Percentiles rank a stretch among this genome's conserved stretches.
phyloP scores from a whole-genome alignment of 2,113 vertebrate species.

The Stigmatopora argus region DNA sequence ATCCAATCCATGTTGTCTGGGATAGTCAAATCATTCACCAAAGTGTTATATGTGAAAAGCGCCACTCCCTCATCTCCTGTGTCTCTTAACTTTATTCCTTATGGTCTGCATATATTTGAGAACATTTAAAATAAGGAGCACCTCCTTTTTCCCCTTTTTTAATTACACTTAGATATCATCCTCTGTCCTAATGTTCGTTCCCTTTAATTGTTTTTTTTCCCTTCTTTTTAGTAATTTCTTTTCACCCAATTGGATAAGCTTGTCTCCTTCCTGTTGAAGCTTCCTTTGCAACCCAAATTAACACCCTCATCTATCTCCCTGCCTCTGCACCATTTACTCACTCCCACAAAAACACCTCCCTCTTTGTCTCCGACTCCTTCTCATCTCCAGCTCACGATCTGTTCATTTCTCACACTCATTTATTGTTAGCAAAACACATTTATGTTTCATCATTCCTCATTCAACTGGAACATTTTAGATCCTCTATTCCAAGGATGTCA shows the following conservation, averaged over 20 bases:
- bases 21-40: no score
- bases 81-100: neutral
- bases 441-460: neutral
- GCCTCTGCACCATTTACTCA: constrained; percentile 32
- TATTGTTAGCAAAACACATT: constrained; percentile 17
- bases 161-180: constrained; percentile 5
- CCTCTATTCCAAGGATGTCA: neutral
- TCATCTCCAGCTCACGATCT: neutral
- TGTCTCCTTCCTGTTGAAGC: constrained; percentile 15
- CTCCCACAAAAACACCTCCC: constrained; percentile 19
- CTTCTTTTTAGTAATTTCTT: constrained; percentile 8
- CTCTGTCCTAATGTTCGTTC: neutral
- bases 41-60: no score
- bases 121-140: neutral
- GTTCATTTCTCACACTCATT: constrained; percentile 33
- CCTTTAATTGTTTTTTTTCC: constrained; percentile 8
- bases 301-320: constrained; percentile 28
- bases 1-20: no score
- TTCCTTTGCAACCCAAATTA: constrained; percentile 30
- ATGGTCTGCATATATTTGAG: neutral
- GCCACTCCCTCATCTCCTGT: neutral
- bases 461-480: constrained; percentile 18
- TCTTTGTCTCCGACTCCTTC: constrained; percentile 3
- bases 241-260: constrained; percentile 21
- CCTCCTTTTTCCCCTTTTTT: constrained; percentile 6